phyloP scores from a whole-genome alignment of 2,797 vertebrate species.

The Rhabdophis nuchalis region DNA sequence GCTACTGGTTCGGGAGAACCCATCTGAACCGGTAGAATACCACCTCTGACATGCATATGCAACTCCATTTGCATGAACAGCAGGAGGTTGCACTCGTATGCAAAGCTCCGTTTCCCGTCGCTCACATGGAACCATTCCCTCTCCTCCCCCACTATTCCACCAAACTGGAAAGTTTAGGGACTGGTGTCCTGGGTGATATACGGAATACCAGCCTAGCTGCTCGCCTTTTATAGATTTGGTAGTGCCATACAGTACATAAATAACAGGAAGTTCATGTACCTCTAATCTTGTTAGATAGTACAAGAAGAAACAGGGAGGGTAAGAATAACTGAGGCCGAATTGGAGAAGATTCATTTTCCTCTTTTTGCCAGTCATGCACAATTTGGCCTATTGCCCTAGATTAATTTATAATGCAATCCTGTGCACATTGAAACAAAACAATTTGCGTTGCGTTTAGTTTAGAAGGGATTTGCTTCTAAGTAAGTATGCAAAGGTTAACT shows the following conservation, averaged over 20 bases:
- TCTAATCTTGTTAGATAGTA: background rate
- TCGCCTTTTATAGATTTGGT: background rate
- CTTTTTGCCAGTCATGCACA: background rate
- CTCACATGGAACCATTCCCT: background rate
- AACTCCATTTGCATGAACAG: background rate
- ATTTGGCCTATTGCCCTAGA: background rate
- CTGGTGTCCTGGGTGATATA: background rate
- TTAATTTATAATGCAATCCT: background rate
- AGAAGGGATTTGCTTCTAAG: background rate
- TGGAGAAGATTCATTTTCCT: background rate
- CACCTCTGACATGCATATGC: background rate
- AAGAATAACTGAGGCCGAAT: too few species aligned
- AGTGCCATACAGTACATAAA: background rate
- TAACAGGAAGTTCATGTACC: background rate
- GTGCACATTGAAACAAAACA: background rate
- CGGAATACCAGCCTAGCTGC: background rate
- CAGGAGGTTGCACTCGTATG: background rate
- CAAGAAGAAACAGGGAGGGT: background rate
- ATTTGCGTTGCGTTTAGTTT: background rate
- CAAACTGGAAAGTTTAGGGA: background rate
- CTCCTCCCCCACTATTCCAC: background rate
- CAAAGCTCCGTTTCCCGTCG: accelerated
- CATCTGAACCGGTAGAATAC: too few species aligned
- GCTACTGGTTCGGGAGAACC: too few species aligned
- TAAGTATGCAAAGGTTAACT: background rate